These are phyloP conservation scores for Rhagoletis zephyria DNA, from an alignment of 1,140 invertebrate species.

Conservation along the genomic window DNA sequence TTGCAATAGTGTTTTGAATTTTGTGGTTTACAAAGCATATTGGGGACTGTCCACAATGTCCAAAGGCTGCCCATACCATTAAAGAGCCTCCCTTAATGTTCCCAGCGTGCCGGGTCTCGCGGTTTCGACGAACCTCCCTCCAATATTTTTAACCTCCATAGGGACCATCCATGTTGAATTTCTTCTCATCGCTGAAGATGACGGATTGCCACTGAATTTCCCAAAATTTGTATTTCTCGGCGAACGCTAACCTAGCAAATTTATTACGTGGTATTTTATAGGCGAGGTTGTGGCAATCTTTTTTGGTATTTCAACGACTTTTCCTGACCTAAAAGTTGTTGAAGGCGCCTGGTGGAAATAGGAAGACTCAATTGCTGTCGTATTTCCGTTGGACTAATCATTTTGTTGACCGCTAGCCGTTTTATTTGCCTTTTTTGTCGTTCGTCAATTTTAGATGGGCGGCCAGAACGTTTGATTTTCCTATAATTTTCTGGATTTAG, in stretches of 20 bases:
- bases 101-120: constrained; percentile 3
- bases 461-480: no score
- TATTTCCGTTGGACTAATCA: no score
- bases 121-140: constrained; percentile 57
- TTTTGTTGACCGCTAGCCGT: no score
- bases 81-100: constrained; percentile 39
- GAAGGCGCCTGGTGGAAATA: no score
- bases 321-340: no score
- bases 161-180: constrained; percentile 58
- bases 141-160: constrained; percentile 59
- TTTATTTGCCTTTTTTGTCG: no score
- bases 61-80: constrained; percentile 57
- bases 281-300: no score
- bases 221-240: constrained; percentile 53
- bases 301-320: no score
- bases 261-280: background rate
- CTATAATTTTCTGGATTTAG: no score
- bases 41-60: constrained; percentile 2
- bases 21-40: constrained; percentile 37
- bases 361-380: no score
- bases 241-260: constrained; percentile 20
- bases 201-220: constrained; percentile 39
- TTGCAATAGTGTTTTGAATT: background rate
- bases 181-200: background rate
- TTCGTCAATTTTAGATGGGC: no score